These are phyloP conservation scores for Leptestheria dahalacensis DNA, from an alignment of 1,140 invertebrate genomes.

Conservation along the genomic window DNA sequence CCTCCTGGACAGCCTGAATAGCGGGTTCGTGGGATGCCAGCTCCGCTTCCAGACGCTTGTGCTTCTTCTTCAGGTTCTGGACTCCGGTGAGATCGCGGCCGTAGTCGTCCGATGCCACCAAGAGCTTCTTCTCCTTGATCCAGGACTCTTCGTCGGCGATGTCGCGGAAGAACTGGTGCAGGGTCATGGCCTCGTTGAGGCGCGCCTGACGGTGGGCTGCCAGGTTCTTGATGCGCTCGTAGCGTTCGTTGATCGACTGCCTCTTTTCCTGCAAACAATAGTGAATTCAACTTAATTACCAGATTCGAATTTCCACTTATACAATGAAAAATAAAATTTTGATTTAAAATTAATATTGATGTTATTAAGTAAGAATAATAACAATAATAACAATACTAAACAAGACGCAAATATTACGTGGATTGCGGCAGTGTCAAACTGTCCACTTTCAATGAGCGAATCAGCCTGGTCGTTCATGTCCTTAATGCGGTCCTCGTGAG, in stretches of 20 bases:
- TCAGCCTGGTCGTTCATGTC: conserved; percentile 70
- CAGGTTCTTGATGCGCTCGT: conserved; percentile 80
- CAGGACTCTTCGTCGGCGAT: conserved; percentile 99
- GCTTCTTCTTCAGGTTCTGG: conserved; percentile 92
- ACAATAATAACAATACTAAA: not conserved
- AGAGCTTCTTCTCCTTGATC: conserved; percentile 98
- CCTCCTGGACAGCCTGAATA: conserved; percentile 91
- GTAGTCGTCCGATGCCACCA: conserved; percentile 95
- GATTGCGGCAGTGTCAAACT: conserved; percentile 85
- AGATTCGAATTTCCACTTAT: too few relatives aligned
- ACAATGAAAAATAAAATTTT: too few relatives aligned
- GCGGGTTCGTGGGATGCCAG: conserved; percentile 90
- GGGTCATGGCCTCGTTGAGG: conserved; percentile 84
- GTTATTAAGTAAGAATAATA: not conserved
- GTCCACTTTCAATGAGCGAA: conserved; percentile 80
- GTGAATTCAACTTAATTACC: not conserved
- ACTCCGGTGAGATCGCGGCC: conserved; percentile 94
- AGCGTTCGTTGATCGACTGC: conserved; percentile 83
- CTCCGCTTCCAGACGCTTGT: conserved; percentile 80
- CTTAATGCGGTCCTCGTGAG: conserved; percentile 86
- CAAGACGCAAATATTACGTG: conserved; percentile 30
- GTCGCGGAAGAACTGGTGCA: conserved; percentile 98
- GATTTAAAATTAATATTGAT: not conserved
- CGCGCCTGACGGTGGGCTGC: conserved; percentile 79
- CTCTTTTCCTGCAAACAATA: conserved; percentile 47